Percentiles rank a stretch among this genome's conserved stretches.
Conservation (phyloP, 2,888 invertebrate genomes). For the Harpalus rufipes region DNA sequence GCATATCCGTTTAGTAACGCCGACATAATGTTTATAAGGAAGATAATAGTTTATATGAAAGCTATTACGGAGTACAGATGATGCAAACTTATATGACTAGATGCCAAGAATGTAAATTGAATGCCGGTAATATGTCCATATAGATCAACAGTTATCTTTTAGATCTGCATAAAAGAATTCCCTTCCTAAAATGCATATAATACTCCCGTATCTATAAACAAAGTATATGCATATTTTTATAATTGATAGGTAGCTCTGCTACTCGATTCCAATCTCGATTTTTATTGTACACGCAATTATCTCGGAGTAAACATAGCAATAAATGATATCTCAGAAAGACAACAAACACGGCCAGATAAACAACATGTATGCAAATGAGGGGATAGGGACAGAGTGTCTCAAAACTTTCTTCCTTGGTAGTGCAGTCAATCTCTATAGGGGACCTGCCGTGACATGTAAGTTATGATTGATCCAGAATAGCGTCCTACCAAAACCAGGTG, state of each 20-base stretch:
- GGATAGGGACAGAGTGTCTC: constrained; percentile 16
- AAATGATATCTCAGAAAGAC: neutral
- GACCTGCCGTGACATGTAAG: constrained; percentile 70
- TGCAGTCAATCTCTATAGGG: neutral
- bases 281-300: constrained; percentile 9
- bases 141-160: neutral
- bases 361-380: constrained; percentile 37
- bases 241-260: neutral
- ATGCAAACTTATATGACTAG: neutral
- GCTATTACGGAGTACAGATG: neutral
- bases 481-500: constrained; percentile 4
- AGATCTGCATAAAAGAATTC: neutral
- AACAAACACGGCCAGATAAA: constrained; percentile 7
- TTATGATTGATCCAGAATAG: constrained; percentile 73
- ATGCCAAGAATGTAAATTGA: neutral
- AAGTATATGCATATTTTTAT: neutral
- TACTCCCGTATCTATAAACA: neutral
- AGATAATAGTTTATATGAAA: neutral
- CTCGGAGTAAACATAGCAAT: constrained; percentile 2
- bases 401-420: constrained; percentile 21
- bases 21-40: neutral
- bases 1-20: neutral
- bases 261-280: neutral
- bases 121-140: neutral
- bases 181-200: neutral